Percentiles rank a stretch among this genome's conserved stretches.
Conservation (phyloP, 2,797 vertebrate species). For the Sciaenops ocellatus region DNA sequence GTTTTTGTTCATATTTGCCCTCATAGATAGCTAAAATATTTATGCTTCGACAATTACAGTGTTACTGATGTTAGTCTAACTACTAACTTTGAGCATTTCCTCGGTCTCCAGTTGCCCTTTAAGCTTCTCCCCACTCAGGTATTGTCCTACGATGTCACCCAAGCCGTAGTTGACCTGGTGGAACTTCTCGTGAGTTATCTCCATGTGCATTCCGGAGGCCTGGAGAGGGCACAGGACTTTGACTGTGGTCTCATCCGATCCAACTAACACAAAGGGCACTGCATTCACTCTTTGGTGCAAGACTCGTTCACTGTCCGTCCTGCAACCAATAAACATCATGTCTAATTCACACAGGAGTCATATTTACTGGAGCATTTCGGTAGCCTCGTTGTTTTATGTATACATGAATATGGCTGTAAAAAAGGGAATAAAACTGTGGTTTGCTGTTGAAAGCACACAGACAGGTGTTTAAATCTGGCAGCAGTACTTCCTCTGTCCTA, state of each 20-base stretch:
- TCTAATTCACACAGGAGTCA: too few relatives aligned
- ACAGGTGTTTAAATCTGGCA: too few relatives aligned
- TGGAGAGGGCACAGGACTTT: constrained; percentile 86
- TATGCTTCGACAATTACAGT: neutral
- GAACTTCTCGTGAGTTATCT: constrained; percentile 89
- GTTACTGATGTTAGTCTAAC: neutral
- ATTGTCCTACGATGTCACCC: constrained; percentile 87
- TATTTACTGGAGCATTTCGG: too few relatives aligned
- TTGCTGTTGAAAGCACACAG: too few relatives aligned
- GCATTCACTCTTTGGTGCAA: constrained; percentile 86
- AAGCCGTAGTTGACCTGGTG: constrained; percentile 86
- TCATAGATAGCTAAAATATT: neutral
- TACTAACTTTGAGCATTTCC: constrained; percentile 88
- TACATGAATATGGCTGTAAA: too few relatives aligned
- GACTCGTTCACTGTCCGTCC: constrained; percentile 88
- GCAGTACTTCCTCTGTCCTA: too few relatives aligned
- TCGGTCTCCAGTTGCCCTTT: constrained; percentile 93
- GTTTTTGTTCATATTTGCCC: neutral
- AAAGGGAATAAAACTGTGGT: too few relatives aligned
- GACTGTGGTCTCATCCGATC: constrained; percentile 73
- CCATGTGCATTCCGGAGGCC: constrained; percentile 85
- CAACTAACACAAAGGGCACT: constrained; percentile 87
- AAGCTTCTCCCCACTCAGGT: constrained; percentile 91
- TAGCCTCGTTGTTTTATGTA: too few relatives aligned
- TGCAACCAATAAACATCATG: constrained; percentile 53